Evolutionary conservation across 2,113 vertebrate species (phyloP).

Genomic region (Thalassoma bifasciatum): DNA sequence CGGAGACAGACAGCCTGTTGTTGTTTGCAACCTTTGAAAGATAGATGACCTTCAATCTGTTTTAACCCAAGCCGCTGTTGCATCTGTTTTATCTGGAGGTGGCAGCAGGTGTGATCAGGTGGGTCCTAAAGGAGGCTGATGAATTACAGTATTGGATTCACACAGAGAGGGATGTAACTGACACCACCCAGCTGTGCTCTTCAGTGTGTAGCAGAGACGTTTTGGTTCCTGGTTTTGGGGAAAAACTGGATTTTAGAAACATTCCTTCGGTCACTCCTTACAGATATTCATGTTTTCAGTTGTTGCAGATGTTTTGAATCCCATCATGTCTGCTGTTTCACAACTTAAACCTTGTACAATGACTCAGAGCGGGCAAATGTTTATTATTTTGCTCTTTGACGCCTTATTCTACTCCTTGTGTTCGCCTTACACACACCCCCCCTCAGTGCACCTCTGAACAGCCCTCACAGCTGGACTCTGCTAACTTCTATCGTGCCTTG

Average conservation of each 20-base stretch:
- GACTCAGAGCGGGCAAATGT: neutral
- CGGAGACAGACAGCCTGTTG: too few species aligned
- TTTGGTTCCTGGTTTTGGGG: neutral
- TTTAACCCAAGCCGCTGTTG: too few species aligned
- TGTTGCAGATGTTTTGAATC: neutral
- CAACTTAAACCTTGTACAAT: neutral
- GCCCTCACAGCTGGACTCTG: constrained; percentile 49
- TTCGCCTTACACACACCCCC: constrained; percentile 51
- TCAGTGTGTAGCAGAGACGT: too few species aligned
- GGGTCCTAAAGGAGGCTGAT: too few species aligned
- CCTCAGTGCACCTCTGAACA: constrained; percentile 24
- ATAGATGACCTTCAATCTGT: too few species aligned
- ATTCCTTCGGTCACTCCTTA: neutral
- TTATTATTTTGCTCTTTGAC: constrained; percentile 16
- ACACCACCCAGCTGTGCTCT: too few species aligned
- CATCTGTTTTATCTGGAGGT: too few species aligned
- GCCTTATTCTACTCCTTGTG: constrained; percentile 63
- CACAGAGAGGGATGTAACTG: too few species aligned
- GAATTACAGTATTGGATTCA: too few species aligned
- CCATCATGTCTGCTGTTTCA: neutral
- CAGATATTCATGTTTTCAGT: neutral
- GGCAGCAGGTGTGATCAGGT: too few species aligned
- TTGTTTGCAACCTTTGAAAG: too few species aligned
- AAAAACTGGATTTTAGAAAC: neutral
- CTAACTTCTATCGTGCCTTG: constrained; percentile 72